Evolutionary conservation across 2,888 invertebrate genomes (phyloP).

Genomic region (Apodemia duryi): DNA sequence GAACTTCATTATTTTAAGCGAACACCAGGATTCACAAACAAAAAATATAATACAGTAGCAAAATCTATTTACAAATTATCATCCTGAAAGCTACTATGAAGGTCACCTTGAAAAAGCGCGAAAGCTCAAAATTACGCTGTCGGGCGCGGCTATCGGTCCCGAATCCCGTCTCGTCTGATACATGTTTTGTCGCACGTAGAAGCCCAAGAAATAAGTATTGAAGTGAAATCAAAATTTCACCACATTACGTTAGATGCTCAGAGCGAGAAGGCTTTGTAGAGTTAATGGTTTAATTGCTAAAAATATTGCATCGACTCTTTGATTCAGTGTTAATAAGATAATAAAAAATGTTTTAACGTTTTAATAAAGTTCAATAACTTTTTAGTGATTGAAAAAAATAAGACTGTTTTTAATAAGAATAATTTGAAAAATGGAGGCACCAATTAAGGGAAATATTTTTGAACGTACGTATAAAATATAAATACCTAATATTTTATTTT

Average conservation of each 20-base stretch:
- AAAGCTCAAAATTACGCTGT: conserved; percentile 51
- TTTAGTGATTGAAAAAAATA: not conserved
- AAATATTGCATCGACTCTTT: not conserved
- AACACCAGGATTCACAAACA: not conserved
- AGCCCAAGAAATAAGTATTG: not conserved
- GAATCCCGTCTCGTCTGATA: too few species aligned
- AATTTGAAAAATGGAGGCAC: conserved; percentile 68
- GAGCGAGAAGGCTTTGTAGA: not conserved
- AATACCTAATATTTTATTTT: not conserved
- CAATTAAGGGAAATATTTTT: conserved; percentile 77
- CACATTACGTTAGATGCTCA: conserved; percentile 29
- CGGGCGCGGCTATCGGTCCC: conserved; percentile 32
- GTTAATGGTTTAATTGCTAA: too few species aligned
- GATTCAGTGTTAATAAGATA: not conserved
- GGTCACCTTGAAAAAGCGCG: conserved; percentile 70
- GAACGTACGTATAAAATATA: conserved; percentile 78
- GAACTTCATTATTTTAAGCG: too few species aligned
- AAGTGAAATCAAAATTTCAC: conserved; percentile 32
- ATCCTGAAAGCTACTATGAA: conserved; percentile 44
- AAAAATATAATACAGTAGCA: too few species aligned
- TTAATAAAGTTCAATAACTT: not conserved
- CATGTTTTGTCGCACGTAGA: conserved; percentile 3
- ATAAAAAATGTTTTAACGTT: not conserved
- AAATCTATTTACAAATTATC: conserved; percentile 22
- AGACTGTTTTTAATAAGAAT: not conserved